Evolutionary conservation across 2,113 vertebrate genomes (phyloP).

Genomic region (Oceanites oceanicus): DNA sequence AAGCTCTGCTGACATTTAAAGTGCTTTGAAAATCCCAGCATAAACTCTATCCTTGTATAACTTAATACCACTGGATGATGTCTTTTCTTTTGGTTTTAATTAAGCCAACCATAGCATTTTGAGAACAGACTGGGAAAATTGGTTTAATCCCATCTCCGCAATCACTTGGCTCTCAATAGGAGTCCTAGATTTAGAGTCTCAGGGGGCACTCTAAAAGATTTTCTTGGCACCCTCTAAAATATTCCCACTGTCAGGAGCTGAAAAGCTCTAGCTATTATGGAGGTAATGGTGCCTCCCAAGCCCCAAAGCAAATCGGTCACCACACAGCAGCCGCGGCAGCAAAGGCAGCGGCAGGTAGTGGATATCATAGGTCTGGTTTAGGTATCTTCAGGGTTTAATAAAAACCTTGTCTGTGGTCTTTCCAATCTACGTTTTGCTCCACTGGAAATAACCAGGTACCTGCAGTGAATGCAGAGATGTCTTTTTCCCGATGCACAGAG

Average conservation of each 20-base stretch:
- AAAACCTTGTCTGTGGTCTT: background rate
- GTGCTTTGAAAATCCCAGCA: slow-evolving; percentile 50
- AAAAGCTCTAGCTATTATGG: background rate
- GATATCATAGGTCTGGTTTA: background rate
- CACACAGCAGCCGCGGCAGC: background rate
- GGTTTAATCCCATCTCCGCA: slow-evolving; percentile 5
- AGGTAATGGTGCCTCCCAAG: background rate
- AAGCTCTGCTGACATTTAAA: slow-evolving; percentile 50
- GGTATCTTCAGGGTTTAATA: background rate
- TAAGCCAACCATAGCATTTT: background rate
- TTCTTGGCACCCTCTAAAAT: slow-evolving; percentile 43
- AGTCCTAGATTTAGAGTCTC: slow-evolving; percentile 14
- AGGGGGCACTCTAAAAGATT: background rate
- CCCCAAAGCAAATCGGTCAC: background rate
- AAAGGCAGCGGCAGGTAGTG: background rate
- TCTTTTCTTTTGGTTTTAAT: slow-evolving; percentile 55
- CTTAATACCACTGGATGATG: slow-evolving; percentile 9
- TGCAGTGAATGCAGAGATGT: background rate
- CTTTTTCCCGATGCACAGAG: background rate
- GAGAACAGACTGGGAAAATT: slow-evolving; percentile 37
- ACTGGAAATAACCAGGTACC: background rate
- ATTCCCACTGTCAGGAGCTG: slow-evolving; percentile 20
- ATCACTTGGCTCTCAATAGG: background rate
- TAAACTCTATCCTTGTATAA: slow-evolving; percentile 27
- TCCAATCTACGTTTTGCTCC: background rate